Base-by-base conservation (phyloP, 2,888 invertebrate genomes). In the Cyclophora punctaria region DNA sequence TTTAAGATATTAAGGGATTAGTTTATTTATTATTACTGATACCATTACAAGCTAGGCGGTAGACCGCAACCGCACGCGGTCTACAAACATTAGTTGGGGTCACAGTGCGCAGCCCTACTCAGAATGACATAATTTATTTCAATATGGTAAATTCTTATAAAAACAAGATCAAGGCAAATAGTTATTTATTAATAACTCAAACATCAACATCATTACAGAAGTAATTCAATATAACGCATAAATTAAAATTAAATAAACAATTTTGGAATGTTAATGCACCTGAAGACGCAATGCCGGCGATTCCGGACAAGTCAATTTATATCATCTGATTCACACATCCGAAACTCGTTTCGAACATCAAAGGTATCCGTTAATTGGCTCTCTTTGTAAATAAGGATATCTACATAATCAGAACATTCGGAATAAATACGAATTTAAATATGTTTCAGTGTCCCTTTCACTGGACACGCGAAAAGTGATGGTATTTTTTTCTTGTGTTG, bases 231-330 rank as follows among this genome's bases (percentile, higher is more conserved):
- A 37, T 37, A 20, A 20, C 37, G 5, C 37, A 37, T 60, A 55
- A 62, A 65, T 67, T 66, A 65, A 59, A 54, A 64, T 68, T 66
- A 69, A 64, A 71, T 71, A 78, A 76, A 78, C 71, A 75, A 62
- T 20, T 71, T 72, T 66, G 66, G 63, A 68, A 69, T 63, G 58
- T 71, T 74, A 78, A 77, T 75, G 70, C 73, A 74, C 62, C 73
- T 72, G 70, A 73, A 75, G 74, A 69, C 62, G 66, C 68, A 62
- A 62, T 61, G 66, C 63, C 60, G 60, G 62, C 65, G 59, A 60
- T 62, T 69, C 66, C 71, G 71, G 81, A 83, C 81, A 78, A 71
- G 76, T 82, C 73, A 81, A 83, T 86, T 83, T 82, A 84, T 82
- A 74, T 73, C 74, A 70, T 72, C 72, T 74, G 75, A 78, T 78